Evolutionary conservation across 2,888 invertebrate species (phyloP), one percentile per base, ranked within the genome.

Genomic region (Platerodrilus igneus): DNA sequence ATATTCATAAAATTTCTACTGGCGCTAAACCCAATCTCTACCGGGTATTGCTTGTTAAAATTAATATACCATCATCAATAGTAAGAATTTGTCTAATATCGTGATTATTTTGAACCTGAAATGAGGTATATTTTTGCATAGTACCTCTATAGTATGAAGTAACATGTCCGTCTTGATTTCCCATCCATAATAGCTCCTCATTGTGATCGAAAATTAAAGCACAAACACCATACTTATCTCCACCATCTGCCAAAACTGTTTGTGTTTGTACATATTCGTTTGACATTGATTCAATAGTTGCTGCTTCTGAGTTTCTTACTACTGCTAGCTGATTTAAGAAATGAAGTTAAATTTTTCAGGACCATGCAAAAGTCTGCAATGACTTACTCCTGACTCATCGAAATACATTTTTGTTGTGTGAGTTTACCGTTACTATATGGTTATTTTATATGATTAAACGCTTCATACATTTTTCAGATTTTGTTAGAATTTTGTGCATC

Each of bases 171-270:
- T 91, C 91, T 73, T 89, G 87, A 69, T 94, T 95, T 29, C 95
- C 96, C 83, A 91, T 89, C 96, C 96, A 96, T 51, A 95, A 70
- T 18, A 96, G 72, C 62, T 96, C 95, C 64, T 96, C 94, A 53
- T 79, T 79, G 50, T 81, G 81, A 68, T 96, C 96, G 67, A 94
- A 94, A 16, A 81, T 78, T 28, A 91, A 76, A 5, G 91, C 80
- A 14, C 90, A 86, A 4, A 95, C 90, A 9, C 91, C 91, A 71
- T 81, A 92, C 51, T 84, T 77, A 60, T 88, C 87, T 0, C 90
- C 91, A 3, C 90, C 92, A 71, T 94, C 93, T 8, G 88, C 82
- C 41, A 86, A 65, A 39, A 86, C 73, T 14, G 81, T 81, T 50
- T 80, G 78, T 15, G 83, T 76, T 65, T 84, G 83, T 37, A 80